Base-by-base conservation (phyloP, 2,113 vertebrate species). In the Urocolius indicus region DNA sequence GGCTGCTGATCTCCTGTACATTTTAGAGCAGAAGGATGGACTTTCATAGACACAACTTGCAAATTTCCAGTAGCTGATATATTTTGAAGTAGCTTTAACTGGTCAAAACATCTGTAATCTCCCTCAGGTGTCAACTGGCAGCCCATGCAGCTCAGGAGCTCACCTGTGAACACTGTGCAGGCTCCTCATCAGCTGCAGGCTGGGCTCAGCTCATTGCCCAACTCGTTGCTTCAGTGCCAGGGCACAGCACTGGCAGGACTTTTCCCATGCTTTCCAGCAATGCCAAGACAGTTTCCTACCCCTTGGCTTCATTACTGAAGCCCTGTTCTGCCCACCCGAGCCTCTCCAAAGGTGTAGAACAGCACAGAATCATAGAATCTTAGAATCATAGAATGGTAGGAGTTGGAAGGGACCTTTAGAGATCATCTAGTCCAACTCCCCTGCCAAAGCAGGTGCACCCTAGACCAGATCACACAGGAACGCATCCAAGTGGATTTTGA, bases 121-220 rank as follows among this genome's bases (percentile, higher is more conserved):
- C 27, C 36, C 36, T 38, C 19, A 12, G 3, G 0, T 30, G 19
- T 45, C 43, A 71, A 2, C 16, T 3, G 3, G 4, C 24, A 32
- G 5, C 13, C 13, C 23, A 7, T 7, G n/a, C 46, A 51, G 52
- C 26, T 45, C 23, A 11, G 57, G 45, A 41, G 24, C 38, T 73
- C 2, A 2, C 51, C 32, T 61, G 27, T 1, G 3, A 32, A 3
- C 3, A 5, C 29, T 23, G 5, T 15, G 12, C 0, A 1, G 52
- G 74, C 36, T 22, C 48, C 19, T 5, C 2, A 1, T 45, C 41
- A 23, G 62, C 69, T 38, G n/a, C 5, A 2, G 19, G 11, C 5
- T 52, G 30, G 54, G 52, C 41, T 59, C 55, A 66, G 46, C 41
- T 66, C 36, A 2, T 13, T 41, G 46, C 45, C 16, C 49, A 26